Percentiles rank a stretch among this genome's conserved stretches.
These are phyloP conservation scores for Dioctria linearis DNA, from an alignment of 2,888 invertebrate genomes.

Conservation along the genomic window DNA sequence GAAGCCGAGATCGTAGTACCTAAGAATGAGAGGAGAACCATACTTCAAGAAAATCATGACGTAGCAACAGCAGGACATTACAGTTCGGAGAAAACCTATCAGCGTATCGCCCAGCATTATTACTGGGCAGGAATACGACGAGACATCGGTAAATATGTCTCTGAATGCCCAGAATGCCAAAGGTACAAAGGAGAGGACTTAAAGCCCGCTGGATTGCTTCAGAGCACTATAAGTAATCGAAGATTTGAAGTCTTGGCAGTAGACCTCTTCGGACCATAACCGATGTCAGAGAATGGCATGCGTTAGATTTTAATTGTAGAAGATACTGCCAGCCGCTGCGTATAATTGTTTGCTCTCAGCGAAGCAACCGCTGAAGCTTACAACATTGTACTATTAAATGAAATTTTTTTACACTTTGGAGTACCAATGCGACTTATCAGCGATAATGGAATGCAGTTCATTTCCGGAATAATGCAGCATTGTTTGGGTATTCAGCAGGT, in stretches of 20 bases:
- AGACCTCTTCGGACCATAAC: neutral
- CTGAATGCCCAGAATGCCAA: conserved; percentile 14
- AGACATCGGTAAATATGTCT: neutral
- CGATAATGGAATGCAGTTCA: too few species aligned
- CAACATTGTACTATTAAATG: too few species aligned
- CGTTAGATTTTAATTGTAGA: conserved; percentile 62
- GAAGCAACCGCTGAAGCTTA: too few species aligned
- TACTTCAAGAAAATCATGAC: conserved; percentile 56
- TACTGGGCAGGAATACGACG: conserved; percentile 56
- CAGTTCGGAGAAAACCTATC: neutral
- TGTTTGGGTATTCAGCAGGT: too few species aligned
- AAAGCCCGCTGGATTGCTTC: conserved; percentile 59
- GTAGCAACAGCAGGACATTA: conserved; percentile 48
- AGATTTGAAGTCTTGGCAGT: conserved; percentile 44
- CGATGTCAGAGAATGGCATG: conserved; percentile 52
- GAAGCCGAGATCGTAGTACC: conserved; percentile 53
- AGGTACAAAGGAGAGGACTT: conserved; percentile 57
- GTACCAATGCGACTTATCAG: too few species aligned
- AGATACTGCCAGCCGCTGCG: conserved; percentile 56
- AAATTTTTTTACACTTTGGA: too few species aligned
- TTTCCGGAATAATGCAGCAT: too few species aligned
- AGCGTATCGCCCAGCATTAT: conserved; percentile 54
- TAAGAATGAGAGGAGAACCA: neutral
- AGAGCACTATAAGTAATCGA: conserved; percentile 57
- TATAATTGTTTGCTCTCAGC: too few species aligned